phyloP scores from a whole-genome alignment of 2,113 vertebrate genomes.

The Varanus komodoensis region DNA sequence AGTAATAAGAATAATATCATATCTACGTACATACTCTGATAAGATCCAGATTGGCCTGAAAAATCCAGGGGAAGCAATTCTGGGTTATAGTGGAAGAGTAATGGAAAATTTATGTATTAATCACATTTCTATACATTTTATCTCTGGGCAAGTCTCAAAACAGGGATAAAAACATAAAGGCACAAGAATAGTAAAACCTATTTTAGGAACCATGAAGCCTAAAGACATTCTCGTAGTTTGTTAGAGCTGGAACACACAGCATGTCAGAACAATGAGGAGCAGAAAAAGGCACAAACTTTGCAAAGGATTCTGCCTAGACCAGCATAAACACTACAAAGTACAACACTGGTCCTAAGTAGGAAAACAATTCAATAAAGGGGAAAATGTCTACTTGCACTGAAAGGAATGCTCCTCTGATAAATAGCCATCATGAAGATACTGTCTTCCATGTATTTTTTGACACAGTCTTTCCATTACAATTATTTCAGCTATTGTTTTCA shows the following conservation, averaged over 20 bases:
- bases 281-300: not conserved
- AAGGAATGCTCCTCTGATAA: not conserved
- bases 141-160: not conserved
- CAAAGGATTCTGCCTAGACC: not conserved
- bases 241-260: not conserved
- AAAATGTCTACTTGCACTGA: not conserved
- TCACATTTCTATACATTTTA: not conserved
- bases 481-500: not conserved
- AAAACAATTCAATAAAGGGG: not conserved
- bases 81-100: no score
- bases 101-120: not conserved
- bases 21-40: not conserved
- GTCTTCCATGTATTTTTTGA: not conserved
- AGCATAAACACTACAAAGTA: not conserved
- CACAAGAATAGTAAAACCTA: not conserved
- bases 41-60: not conserved
- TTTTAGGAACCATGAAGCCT: not conserved
- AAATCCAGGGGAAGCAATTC: not conserved
- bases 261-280: not conserved
- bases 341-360: not conserved
- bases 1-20: not conserved
- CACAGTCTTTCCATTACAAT: not conserved
- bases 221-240: not conserved
- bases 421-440: not conserved
- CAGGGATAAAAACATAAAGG: not conserved